Evolutionary conservation across 2,113 vertebrate genomes (phyloP).

Genomic region (Bothrops jararaca): DNA sequence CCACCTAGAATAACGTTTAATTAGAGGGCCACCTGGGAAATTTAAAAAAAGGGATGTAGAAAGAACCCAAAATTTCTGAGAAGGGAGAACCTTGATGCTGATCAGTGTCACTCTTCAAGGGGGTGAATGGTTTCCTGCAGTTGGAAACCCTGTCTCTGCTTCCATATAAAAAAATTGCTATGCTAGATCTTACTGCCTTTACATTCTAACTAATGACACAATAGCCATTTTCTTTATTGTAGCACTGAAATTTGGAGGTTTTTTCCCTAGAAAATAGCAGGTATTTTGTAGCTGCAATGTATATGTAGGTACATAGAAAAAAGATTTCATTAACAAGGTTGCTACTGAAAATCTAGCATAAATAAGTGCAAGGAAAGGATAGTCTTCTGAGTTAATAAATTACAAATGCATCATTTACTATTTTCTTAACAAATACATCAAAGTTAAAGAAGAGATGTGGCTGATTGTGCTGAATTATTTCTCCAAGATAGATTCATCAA

Average conservation of each 20-base stretch:
- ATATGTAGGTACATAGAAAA: slow-evolving; percentile 38
- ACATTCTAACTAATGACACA: neutral
- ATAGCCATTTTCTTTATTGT: slow-evolving; percentile 41
- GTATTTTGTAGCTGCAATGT: slow-evolving; percentile 40
- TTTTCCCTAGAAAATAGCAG: slow-evolving; percentile 37
- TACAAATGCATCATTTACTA: slow-evolving; percentile 42
- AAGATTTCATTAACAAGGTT: slow-evolving; percentile 45
- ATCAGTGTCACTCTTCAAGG: neutral
- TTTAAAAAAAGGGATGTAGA: no score
- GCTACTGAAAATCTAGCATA: slow-evolving; percentile 32
- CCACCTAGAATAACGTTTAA: neutral
- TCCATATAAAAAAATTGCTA: neutral
- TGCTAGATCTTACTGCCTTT: neutral
- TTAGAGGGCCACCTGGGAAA: neutral
- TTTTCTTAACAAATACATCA: slow-evolving; percentile 82
- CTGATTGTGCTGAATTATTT: slow-evolving; percentile 98
- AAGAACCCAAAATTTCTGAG: neutral
- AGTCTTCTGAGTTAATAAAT: slow-evolving; percentile 48
- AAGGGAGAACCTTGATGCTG: neutral
- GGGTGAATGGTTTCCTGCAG: neutral
- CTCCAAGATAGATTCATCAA: slow-evolving; percentile 96
- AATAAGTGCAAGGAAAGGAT: slow-evolving; percentile 52
- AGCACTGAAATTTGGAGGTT: slow-evolving; percentile 38
- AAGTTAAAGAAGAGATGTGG: slow-evolving; percentile 82
- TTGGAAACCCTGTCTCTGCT: neutral